Percentiles rank a stretch among this genome's conserved stretches.
Conservation (phyloP, 2,797 vertebrate species). For the Ispidina lecontei region DNA sequence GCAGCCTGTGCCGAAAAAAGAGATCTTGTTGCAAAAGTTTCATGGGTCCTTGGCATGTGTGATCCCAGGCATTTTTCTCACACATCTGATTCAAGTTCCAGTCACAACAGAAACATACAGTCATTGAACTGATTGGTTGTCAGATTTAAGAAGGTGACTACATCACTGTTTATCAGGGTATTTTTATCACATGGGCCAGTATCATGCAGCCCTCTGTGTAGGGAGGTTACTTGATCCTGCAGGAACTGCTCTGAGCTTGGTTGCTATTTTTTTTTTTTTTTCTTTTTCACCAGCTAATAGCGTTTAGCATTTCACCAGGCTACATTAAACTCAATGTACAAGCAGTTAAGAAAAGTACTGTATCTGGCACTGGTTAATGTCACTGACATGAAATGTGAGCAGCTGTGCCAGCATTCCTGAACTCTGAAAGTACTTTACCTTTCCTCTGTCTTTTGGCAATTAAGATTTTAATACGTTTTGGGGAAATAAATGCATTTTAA, state of each 20-base stretch:
- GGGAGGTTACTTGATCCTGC: conserved; percentile 9
- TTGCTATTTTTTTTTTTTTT: neutral
- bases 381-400: conserved; percentile 36
- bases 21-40: neutral
- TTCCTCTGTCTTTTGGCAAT: conserved; percentile 15
- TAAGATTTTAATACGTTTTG: conserved; percentile 45
- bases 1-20: neutral
- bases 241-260: neutral
- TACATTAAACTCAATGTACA: conserved; percentile 48
- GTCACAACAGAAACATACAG: neutral
- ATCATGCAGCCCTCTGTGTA: neutral
- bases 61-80: conserved; percentile 14
- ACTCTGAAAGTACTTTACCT: conserved; percentile 47
- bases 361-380: conserved; percentile 66
- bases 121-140: conserved; percentile 17
- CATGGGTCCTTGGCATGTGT: neutral
- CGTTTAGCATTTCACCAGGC: conserved; percentile 45
- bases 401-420: conserved; percentile 35
- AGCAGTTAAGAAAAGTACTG: conserved; percentile 57
- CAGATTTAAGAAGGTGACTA: conserved; percentile 13
- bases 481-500: conserved; percentile 16
- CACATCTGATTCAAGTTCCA: neutral
- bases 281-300: conserved; percentile 38
- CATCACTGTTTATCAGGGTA: neutral
- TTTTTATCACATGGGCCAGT: conserved; percentile 1